phyloP scores from a whole-genome alignment of 35 echinoderm and acorn worm species.

The Ophioderma brevispina region DNA sequence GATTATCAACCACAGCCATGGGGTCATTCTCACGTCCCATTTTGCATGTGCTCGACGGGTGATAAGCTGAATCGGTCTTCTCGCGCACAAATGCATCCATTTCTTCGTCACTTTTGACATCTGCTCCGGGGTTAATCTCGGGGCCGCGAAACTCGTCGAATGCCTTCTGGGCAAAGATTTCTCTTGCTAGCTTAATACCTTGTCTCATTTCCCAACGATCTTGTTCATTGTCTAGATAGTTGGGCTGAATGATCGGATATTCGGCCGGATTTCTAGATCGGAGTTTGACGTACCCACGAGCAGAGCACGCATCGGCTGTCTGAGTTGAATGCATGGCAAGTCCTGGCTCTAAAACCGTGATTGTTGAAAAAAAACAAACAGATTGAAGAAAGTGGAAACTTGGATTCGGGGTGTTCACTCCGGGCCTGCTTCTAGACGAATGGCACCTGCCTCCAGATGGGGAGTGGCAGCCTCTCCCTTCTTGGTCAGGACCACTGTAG shows the following conservation, averaged over 20 bases:
- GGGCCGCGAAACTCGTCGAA: constrained; percentile 80
- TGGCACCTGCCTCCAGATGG: constrained; percentile 88
- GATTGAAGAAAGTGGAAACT: constrained; percentile 97
- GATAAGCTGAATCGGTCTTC: constrained; percentile 83
- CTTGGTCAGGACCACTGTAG: constrained; percentile 86
- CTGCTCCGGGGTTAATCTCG: constrained; percentile 79
- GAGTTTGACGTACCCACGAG: constrained; percentile 71
- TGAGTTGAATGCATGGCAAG: constrained; percentile 96
- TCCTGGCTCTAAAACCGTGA: constrained; percentile 66
- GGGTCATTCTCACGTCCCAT: constrained; percentile 89
- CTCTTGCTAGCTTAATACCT: constrained; percentile 71
- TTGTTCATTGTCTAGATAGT: constrained; percentile 88
- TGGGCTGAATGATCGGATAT: constrained; percentile 84
- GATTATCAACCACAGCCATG: constrained; percentile 88
- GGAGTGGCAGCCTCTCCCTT: constrained; percentile 78
- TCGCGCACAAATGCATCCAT: constrained; percentile 80
- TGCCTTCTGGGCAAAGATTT: constrained; percentile 86
- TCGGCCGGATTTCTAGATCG: constrained; percentile 65
- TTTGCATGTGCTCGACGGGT: constrained; percentile 93
- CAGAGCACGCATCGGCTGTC: constrained; percentile 70
- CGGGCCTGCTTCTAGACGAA: constrained; percentile 49
- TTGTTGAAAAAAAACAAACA: constrained; percentile 91
- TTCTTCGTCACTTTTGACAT: constrained; percentile 62
- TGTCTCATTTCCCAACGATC: constrained; percentile 83
- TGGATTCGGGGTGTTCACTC: constrained; percentile 85